These are phyloP conservation scores for Agonum fuliginosum DNA, from an alignment of 2,888 invertebrate genomes.

Conservation along the genomic window DNA sequence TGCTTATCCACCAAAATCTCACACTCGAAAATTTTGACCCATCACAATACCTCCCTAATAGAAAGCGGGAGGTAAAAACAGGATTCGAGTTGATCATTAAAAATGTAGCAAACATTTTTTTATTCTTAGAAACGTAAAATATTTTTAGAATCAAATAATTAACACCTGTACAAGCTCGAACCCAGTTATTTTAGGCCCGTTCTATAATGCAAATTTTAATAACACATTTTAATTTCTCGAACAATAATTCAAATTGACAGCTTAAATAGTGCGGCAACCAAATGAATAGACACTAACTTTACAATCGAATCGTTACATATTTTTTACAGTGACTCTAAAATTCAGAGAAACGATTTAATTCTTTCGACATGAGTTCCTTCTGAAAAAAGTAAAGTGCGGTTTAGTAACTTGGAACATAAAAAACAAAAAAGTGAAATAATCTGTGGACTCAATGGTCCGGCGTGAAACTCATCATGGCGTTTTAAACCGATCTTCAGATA, in stretches of 20 bases:
- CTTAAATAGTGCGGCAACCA: slow-evolving; percentile 28
- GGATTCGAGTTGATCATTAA: too few relatives aligned
- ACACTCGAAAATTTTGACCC: too few relatives aligned
- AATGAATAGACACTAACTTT: slow-evolving; percentile 2
- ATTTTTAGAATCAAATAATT: not conserved
- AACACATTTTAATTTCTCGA: not conserved
- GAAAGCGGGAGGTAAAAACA: too few relatives aligned
- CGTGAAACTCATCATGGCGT: slow-evolving; percentile 22
- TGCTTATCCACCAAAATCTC: too few relatives aligned
- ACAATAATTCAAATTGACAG: slow-evolving; percentile 20
- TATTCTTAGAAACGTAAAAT: too few relatives aligned
- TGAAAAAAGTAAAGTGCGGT: slow-evolving; percentile 30
- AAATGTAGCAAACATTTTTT: too few relatives aligned
- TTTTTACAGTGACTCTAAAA: slow-evolving; percentile 11
- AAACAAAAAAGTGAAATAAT: slow-evolving; percentile 27
- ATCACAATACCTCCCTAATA: too few relatives aligned
- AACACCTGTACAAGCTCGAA: not conserved
- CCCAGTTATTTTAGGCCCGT: not conserved
- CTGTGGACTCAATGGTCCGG: slow-evolving; percentile 9
- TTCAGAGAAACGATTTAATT: slow-evolving; percentile 33
- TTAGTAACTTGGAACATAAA: slow-evolving; percentile 18
- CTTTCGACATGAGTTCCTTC: slow-evolving; percentile 12
- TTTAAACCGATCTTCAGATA: slow-evolving; percentile 16
- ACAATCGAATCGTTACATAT: slow-evolving; percentile 11
- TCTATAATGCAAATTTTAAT: not conserved